Conservation (phyloP, 2,888 invertebrate genomes). For the Drosophila neutralis region DNA sequence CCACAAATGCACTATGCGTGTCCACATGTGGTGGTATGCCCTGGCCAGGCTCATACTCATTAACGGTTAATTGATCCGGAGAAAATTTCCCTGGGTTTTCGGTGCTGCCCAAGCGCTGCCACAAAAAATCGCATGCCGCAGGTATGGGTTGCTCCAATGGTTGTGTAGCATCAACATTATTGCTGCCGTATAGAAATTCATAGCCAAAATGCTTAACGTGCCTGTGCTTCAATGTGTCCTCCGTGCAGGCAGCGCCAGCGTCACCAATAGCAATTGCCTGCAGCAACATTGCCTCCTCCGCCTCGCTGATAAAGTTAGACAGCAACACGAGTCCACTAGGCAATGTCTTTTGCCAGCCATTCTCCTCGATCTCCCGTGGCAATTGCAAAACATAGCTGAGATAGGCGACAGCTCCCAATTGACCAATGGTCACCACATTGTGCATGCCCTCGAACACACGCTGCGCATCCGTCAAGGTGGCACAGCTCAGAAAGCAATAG, state of each 20-base stretch:
- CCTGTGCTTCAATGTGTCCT: conserved; percentile 89
- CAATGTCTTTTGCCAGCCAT: conserved; percentile 82
- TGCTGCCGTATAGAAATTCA: conserved; percentile 94
- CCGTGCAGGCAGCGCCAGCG: not conserved
- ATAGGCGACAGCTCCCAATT: conserved; percentile 87
- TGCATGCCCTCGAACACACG: conserved; percentile 87
- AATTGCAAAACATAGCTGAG: conserved; percentile 85
- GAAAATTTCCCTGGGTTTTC: conserved; percentile 81
- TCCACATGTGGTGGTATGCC: conserved; percentile 98
- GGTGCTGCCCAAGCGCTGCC: conserved; percentile 83
- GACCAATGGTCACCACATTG: conserved; percentile 87
- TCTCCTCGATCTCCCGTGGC: conserved; percentile 57
- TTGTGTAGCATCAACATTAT: conserved; percentile 91
- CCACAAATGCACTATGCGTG: conserved; percentile 96
- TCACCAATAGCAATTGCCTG: conserved; percentile 86
- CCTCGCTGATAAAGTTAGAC: conserved; percentile 89
- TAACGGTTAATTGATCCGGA: conserved; percentile 94
- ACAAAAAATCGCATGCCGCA: conserved; percentile 88
- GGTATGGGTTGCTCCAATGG: conserved; percentile 91
- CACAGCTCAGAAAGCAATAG: conserved; percentile 90
- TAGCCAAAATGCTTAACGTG: conserved; percentile 96
- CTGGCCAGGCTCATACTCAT: conserved; percentile 93
- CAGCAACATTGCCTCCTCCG: conserved; percentile 89
- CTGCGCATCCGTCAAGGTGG: conserved; percentile 85
- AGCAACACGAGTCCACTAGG: conserved; percentile 90